These are phyloP conservation scores for Linyphia triangularis DNA, from an alignment of 2,888 invertebrate genomes.

Conservation along the genomic window DNA sequence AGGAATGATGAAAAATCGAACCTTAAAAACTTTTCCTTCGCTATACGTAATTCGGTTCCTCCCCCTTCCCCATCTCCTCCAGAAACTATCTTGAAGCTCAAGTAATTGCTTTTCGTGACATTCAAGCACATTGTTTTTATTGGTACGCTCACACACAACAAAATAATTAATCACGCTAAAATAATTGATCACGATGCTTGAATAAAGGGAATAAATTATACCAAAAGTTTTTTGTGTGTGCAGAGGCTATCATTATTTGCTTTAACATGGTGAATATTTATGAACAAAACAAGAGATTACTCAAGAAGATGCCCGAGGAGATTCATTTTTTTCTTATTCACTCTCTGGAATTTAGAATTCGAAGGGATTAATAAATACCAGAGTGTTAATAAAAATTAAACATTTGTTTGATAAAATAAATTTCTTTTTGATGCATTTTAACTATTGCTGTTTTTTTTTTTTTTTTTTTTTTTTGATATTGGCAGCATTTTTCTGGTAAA, in stretches of 20 bases:
- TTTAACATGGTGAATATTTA: background rate
- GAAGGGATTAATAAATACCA: background rate
- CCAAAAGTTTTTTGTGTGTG: background rate
- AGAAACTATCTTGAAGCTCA: background rate
- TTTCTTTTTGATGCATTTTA: no score
- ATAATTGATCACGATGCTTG: conserved; percentile 3
- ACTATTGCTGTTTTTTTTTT: no score
- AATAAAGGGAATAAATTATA: background rate
- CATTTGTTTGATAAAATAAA: no score
- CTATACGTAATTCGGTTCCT: background rate
- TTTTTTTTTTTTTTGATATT: no score
- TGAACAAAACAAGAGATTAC: background rate
- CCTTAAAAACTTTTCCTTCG: background rate
- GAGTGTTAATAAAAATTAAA: no score
- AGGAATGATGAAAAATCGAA: background rate
- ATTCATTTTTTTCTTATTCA: background rate
- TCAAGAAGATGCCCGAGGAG: background rate
- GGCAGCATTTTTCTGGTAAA: no score
- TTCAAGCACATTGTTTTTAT: background rate
- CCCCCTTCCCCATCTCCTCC: background rate
- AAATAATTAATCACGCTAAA: conserved; percentile 3
- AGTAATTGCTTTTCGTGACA: background rate
- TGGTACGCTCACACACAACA: background rate
- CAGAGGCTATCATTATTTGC: background rate
- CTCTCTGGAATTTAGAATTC: background rate